A percentile compares a stretch with the other conserved stretches of the same genome.
Evolutionary conservation across 2,113 vertebrate species (phyloP).

Genomic region (Thomomys bottae): DNA sequence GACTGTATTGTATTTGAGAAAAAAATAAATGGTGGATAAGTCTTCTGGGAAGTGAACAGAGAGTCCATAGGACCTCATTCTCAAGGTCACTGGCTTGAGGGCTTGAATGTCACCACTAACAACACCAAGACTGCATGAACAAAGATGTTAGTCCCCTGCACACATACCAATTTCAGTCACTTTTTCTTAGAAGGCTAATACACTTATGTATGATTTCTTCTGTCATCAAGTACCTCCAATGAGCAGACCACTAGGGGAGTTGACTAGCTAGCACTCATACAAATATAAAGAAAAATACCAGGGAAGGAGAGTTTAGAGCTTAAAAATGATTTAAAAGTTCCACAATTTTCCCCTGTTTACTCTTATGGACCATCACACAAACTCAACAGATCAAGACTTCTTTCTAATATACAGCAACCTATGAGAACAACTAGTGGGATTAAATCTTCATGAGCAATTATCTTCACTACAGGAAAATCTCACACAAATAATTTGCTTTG

Average conservation of each 20-base stretch:
- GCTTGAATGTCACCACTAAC: not conserved
- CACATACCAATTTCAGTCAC: not conserved
- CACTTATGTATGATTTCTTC: not conserved
- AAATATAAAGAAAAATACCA: fast-evolving
- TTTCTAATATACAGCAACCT: not conserved
- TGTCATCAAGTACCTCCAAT: not conserved
- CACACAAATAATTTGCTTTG: not conserved
- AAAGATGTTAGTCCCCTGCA: fast-evolving
- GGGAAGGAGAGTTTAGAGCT: fast-evolving
- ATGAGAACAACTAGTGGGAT: not conserved
- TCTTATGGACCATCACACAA: too few species aligned
- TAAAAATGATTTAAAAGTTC: not conserved
- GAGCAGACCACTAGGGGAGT: not conserved
- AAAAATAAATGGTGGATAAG: not conserved
- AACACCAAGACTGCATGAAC: fast-evolving
- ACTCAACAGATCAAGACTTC: not conserved
- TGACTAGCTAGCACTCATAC: not conserved
- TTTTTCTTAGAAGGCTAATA: not conserved
- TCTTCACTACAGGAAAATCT: not conserved
- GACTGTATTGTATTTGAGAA: fast-evolving
- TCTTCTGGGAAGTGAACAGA: not conserved
- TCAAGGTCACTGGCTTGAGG: not conserved
- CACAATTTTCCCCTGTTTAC: not conserved
- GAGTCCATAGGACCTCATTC: not conserved
- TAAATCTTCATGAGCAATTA: not conserved